Percentiles rank a stretch among this genome's conserved stretches.
These are phyloP conservation scores for Xanthostigma xanthostigma DNA, from an alignment of 2,888 invertebrate species.

Conservation along the genomic window DNA sequence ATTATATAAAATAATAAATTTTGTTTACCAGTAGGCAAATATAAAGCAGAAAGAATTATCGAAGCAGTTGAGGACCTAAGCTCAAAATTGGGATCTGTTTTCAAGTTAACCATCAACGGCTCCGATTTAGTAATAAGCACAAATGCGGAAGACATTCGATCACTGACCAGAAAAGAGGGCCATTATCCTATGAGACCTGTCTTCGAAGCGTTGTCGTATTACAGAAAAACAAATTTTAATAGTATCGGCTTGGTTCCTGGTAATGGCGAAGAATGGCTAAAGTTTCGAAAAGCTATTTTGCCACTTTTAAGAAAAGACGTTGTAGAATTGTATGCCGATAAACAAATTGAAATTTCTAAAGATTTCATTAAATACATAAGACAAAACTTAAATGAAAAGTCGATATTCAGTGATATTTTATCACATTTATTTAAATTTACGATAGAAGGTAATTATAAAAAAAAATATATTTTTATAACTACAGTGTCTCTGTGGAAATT, in stretches of 20 bases:
- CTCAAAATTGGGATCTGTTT: slow-evolving; percentile 32
- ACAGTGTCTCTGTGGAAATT: too few relatives aligned
- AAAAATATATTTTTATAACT: not conserved
- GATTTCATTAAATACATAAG: slow-evolving; percentile 30
- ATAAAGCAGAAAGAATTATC: slow-evolving; percentile 25
- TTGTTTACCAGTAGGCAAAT: slow-evolving; percentile 20
- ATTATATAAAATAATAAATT: too few relatives aligned
- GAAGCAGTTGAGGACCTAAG: slow-evolving; percentile 30
- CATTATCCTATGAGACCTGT: slow-evolving; percentile 32
- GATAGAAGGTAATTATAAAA: slow-evolving; percentile 25
- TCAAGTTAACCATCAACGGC: slow-evolving; percentile 27
- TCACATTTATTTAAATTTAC: slow-evolving; percentile 26
- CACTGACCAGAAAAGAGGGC: slow-evolving; percentile 34
- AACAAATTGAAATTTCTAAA: slow-evolving; percentile 27
- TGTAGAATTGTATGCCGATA: slow-evolving; percentile 27
- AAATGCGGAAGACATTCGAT: slow-evolving; percentile 32
- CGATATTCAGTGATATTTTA: slow-evolving; percentile 24
- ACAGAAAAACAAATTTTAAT: slow-evolving; percentile 27
- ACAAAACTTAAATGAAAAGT: slow-evolving; percentile 17
- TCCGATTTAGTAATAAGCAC: slow-evolving; percentile 31
- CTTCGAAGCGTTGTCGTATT: slow-evolving; percentile 34
- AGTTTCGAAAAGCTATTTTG: slow-evolving; percentile 32
- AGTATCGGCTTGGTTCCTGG: slow-evolving; percentile 39
- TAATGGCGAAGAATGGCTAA: slow-evolving; percentile 42
- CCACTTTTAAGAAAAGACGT: slow-evolving; percentile 32